Evolutionary conservation across 2,888 invertebrate species (phyloP), one percentile per base, ranked within the genome.

Genomic region (Pristionchus fissidentatus): DNA sequence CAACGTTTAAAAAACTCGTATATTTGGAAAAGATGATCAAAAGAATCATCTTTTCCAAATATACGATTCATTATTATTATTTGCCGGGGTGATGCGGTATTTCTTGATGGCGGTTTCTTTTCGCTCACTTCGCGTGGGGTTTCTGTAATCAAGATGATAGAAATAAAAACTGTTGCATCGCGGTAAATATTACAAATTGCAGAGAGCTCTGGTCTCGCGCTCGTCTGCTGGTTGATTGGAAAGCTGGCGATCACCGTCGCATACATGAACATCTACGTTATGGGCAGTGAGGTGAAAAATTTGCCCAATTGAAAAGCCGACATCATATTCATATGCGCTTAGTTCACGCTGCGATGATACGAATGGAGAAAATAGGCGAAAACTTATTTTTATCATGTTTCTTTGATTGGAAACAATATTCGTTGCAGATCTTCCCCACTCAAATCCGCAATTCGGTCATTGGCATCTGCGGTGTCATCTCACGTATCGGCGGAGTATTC

Each of bases 201-300:
- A 70, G 75, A 19, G 1, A 41, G 75, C 4, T 77, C 75, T 1
- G 46, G 75, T 52, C 3, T 73, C 3, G 29, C 73, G 32, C 80
- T 88, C 22, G 32, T 77, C 35, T 66, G 87, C n/a, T 88, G 88
- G 88, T 81, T 89, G 52, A 52, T 88, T 41, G 89, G 84, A 29
- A 88, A 88, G 75, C 86, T 88, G 57, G 85, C 84, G 26, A 89
- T 88, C 26, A 83, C 88, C 15, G 84, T 85, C n/a, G 86, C 87
- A 3, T 88, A 89, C 83, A 88, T 87, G 62, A 57, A 82, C 38
- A 87, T 88, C 41, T 89, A 89, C 77, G 88, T 88, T 19, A 86
- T 86, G 80, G 87, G 85, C 13, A 83, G 81, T 32, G 88, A 89
- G 81, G 80, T 89, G 3, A 41, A 57, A 3, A 55, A 32, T n/a